Conservation (phyloP, 2,797 vertebrate genomes). For the Okamejei kenojei region DNA sequence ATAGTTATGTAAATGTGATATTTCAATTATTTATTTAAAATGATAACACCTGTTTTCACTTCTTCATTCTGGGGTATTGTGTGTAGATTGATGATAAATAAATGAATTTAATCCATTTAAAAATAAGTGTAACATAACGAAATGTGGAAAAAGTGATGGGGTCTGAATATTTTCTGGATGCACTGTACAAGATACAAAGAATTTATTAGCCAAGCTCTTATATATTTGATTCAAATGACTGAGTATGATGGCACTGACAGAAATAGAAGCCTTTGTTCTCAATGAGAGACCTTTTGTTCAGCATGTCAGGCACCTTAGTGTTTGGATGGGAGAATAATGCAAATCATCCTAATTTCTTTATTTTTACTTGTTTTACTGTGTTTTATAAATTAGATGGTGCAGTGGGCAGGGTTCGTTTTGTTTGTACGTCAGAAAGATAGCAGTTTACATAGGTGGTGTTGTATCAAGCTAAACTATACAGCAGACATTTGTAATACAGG, state of each 20-base stretch:
- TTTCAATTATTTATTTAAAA: too few species aligned
- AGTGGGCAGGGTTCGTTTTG: neutral
- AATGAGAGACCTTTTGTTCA: conserved; percentile 2
- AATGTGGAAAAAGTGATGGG: too few species aligned
- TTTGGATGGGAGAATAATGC: conserved; percentile 21
- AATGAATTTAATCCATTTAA: too few species aligned
- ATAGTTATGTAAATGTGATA: too few species aligned
- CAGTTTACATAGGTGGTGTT: conserved; percentile 13
- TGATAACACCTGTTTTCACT: too few species aligned
- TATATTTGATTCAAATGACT: conserved; percentile 10
- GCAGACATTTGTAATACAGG: conserved; percentile 32
- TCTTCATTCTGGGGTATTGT: too few species aligned
- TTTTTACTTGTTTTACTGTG: neutral
- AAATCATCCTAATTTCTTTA: neutral
- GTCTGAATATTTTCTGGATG: too few species aligned
- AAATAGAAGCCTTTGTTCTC: conserved; percentile 7
- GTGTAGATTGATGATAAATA: too few species aligned
- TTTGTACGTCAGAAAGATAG: conserved; percentile 29
- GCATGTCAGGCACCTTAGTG: neutral
- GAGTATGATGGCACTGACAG: neutral
- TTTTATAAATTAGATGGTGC: neutral
- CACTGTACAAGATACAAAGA: too few species aligned
- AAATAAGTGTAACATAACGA: too few species aligned
- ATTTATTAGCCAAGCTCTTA: too few species aligned
- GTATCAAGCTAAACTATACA: neutral